Percentiles rank a stretch among this genome's conserved stretches.
phyloP scores from a whole-genome alignment of 2,113 vertebrate genomes.

The Athene cunicularia region DNA sequence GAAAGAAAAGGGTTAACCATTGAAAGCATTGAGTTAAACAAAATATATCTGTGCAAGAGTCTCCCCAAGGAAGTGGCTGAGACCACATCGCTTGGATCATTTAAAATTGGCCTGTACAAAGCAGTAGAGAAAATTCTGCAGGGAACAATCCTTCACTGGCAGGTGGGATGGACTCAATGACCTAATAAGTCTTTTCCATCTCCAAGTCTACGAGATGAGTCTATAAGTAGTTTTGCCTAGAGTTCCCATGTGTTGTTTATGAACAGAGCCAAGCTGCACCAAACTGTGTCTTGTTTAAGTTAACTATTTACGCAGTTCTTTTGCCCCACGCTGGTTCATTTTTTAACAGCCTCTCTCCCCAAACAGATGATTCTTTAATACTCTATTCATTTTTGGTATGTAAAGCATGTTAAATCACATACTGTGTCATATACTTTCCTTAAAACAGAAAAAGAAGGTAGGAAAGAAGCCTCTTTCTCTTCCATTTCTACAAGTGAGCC shows the following conservation, averaged over 20 bases:
- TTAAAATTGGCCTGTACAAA: slow-evolving; percentile 53
- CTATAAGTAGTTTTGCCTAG: slow-evolving; percentile 34
- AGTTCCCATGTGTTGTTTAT: neutral
- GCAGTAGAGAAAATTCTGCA: slow-evolving; percentile 25
- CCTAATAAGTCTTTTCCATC: slow-evolving; percentile 41
- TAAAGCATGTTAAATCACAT: neutral
- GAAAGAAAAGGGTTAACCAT: slow-evolving; percentile 51
- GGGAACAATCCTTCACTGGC: slow-evolving; percentile 63
- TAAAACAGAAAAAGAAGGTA: neutral
- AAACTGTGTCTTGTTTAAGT: neutral
- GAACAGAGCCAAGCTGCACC: slow-evolving; percentile 11
- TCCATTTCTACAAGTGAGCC: neutral
- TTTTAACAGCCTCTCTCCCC: neutral
- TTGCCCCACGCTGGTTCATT: neutral
- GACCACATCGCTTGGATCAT: slow-evolving; percentile 50
- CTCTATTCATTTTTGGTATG: neutral
- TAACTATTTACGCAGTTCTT: neutral
- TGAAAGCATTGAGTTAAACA: slow-evolving; percentile 19
- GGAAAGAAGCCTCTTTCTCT: neutral
- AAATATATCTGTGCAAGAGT: slow-evolving; percentile 6
- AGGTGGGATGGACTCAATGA: slow-evolving; percentile 50
- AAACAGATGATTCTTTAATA: neutral
- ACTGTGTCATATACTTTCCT: neutral
- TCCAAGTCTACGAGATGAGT: neutral
- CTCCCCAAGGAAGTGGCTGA: slow-evolving; percentile 49